These are phyloP conservation scores for Clytia hemisphaerica DNA, from an alignment of 30 jellyfish, hydroid and myxozoan species.

Conservation along the genomic window DNA sequence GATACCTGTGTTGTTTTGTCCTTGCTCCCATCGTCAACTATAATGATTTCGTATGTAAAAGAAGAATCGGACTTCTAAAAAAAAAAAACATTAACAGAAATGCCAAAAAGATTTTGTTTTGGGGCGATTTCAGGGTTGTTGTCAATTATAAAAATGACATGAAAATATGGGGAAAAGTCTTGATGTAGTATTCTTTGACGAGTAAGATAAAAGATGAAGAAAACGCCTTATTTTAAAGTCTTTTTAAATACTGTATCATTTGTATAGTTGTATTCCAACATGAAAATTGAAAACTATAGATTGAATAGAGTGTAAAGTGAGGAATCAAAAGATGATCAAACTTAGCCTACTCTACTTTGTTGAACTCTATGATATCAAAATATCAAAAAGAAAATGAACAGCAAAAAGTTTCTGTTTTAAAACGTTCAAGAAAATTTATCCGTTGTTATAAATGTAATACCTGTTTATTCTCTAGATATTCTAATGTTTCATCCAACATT, in stretches of 20 bases:
- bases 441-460: constrained; percentile 5
- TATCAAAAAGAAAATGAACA: neutral
- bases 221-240: too few relatives aligned
- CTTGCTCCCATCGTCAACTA: constrained; percentile 95
- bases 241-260: too few relatives aligned
- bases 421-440: neutral
- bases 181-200: too few relatives aligned
- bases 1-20: constrained; percentile 72
- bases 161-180: too few relatives aligned
- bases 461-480: constrained; percentile 67
- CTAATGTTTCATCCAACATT: constrained; percentile 74
- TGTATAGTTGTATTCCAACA: too few relatives aligned
- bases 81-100: neutral
- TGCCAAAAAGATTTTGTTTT: neutral
- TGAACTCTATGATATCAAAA: too few relatives aligned
- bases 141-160: too few relatives aligned
- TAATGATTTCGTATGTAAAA: constrained; percentile 60
- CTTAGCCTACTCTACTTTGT: too few relatives aligned
- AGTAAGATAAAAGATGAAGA: too few relatives aligned
- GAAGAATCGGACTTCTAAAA: constrained; percentile 44
- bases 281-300: too few relatives aligned
- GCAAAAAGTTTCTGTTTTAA: neutral
- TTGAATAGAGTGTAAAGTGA: too few relatives aligned
- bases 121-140: neutral
- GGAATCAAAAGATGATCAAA: too few relatives aligned